These are phyloP conservation scores for Coregonus sp. DNA, from an alignment of 2,797 vertebrate species.

Conservation along the genomic window DNA sequence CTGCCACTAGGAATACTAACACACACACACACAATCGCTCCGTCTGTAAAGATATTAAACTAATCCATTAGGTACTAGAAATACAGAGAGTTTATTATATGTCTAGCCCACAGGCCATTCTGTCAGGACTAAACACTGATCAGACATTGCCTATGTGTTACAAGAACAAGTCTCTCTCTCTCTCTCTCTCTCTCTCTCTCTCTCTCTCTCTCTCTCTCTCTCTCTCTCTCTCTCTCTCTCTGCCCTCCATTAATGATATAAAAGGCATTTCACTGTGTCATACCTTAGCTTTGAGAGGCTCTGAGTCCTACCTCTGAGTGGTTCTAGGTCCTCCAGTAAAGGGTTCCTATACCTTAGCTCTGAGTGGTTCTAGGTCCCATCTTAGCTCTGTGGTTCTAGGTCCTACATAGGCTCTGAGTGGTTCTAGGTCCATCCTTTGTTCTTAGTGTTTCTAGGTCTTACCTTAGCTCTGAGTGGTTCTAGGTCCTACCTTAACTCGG, in stretches of 20 bases:
- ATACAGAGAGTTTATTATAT: neutral
- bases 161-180: neutral
- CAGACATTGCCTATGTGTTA: neutral
- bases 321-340: neutral
- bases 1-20: constrained; percentile 71
- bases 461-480: no score
- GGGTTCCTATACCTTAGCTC: neutral
- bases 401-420: no score
- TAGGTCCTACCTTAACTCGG: constrained; percentile 78
- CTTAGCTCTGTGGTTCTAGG: constrained; percentile 85
- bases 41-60: constrained; percentile 17
- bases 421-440: constrained; percentile 46
- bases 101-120: neutral
- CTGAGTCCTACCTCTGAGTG: neutral
- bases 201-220: neutral
- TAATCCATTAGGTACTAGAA: neutral
- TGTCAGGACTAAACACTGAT: neutral
- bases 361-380: constrained; percentile 56
- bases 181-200: neutral
- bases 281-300: neutral
- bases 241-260: neutral
- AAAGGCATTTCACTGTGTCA: neutral
- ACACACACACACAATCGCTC: constrained; percentile 26
- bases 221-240: neutral
- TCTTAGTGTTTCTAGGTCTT: constrained; percentile 75